phyloP scores from a whole-genome alignment of 2,888 invertebrate species.

The Drosophila meridionalis region DNA sequence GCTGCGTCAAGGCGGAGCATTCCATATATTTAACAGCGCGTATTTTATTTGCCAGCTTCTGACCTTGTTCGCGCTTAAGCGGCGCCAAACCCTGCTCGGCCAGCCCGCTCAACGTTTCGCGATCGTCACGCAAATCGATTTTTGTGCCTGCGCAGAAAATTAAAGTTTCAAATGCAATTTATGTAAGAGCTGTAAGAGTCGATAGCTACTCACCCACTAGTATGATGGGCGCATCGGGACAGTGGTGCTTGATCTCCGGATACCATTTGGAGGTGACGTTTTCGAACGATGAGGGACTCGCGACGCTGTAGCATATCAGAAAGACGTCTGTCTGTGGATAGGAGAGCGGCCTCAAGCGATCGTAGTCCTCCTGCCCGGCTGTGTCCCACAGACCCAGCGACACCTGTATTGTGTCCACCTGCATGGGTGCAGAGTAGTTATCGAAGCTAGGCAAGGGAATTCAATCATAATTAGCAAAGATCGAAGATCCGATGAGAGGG shows the following conservation, averaged over 20 bases:
- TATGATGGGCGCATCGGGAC: slow-evolving; percentile 99
- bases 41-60: slow-evolving; percentile 99
- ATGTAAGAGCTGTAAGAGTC: not conserved
- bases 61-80: slow-evolving; percentile 98
- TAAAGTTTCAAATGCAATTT: not conserved
- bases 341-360: slow-evolving; percentile 96
- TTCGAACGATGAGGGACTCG: slow-evolving; percentile 99
- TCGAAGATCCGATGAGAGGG: not conserved
- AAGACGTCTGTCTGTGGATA: slow-evolving; percentile 99
- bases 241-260: slow-evolving; percentile 99
- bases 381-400: slow-evolving; percentile 99
- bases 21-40: slow-evolving; percentile 99
- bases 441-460: slow-evolving; percentile 89
- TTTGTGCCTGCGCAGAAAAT: slow-evolving; percentile 91
- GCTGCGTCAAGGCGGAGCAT: slow-evolving; percentile 99
- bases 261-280: slow-evolving; percentile 99
- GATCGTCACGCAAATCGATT: slow-evolving; percentile 99
- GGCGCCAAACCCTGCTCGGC: slow-evolving; percentile 98
- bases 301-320: slow-evolving; percentile 99
- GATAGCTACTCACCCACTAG: slow-evolving; percentile 92
- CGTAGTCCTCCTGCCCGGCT: slow-evolving; percentile 97
- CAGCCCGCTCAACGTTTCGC: slow-evolving; percentile 95
- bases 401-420: slow-evolving; percentile 98
- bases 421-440: slow-evolving; percentile 99
- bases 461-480: slow-evolving; percentile 21